Percentiles rank a stretch among this genome's conserved stretches.
These are phyloP conservation scores for Achlya flavicornis DNA, from an alignment of 2,888 invertebrate genomes.

Conservation along the genomic window DNA sequence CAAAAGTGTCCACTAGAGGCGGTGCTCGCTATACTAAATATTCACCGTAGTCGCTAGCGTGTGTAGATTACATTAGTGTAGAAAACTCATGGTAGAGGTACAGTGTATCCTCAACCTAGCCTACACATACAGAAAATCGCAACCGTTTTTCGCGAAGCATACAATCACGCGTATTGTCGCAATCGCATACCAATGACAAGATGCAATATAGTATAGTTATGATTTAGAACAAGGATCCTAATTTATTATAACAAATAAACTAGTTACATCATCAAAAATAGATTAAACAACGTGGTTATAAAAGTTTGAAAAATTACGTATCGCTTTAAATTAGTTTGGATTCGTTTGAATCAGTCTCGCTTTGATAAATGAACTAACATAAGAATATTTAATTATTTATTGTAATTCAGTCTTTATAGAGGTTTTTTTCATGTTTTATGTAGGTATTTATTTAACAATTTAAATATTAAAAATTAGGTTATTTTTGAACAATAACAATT, in stretches of 20 bases:
- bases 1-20: no score
- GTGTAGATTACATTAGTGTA: no score
- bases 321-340: neutral
- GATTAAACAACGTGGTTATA: neutral
- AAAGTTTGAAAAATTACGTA: neutral
- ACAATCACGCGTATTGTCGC: conserved; percentile 4
- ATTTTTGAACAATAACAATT: no score
- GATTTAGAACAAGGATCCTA: conserved; percentile 6
- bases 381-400: neutral
- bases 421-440: no score
- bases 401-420: no score
- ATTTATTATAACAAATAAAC: neutral
- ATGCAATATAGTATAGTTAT: neutral
- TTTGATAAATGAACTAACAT: neutral
- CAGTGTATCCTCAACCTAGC: neutral
- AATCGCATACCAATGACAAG: neutral
- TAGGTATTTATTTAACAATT: no score
- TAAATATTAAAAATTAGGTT: no score
- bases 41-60: no score
- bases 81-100: no score
- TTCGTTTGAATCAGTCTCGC: neutral
- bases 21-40: no score
- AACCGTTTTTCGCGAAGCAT: conserved; percentile 6
- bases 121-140: conserved; percentile 5
- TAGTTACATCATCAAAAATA: neutral